Evolutionary conservation across 2,888 invertebrate species (phyloP).

Genomic region (Trichogramma dendrolimi): DNA sequence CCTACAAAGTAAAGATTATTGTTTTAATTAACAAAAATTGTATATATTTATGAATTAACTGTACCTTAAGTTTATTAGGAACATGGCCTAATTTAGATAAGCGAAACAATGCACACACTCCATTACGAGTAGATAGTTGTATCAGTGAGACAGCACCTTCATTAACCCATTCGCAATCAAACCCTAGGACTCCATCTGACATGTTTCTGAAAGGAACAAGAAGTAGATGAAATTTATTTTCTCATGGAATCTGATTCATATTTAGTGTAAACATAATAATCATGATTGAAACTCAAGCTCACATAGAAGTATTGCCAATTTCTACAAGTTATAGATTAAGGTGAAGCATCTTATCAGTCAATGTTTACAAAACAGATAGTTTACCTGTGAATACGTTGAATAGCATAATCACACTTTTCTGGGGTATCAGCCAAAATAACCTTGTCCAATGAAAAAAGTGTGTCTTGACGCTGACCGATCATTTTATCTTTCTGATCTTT

Average conservation of each 20-base stretch:
- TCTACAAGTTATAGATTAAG: not conserved
- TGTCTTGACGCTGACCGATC: conserved; percentile 26
- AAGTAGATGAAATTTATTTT: conserved; percentile 14
- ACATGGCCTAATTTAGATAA: conserved; percentile 59
- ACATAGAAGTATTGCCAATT: not conserved
- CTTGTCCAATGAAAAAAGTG: conserved; percentile 39
- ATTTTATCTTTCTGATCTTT: conserved; percentile 25
- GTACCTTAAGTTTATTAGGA: conserved; percentile 62
- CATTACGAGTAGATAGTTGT: conserved; percentile 68
- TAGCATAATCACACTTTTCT: conserved; percentile 48
- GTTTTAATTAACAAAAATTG: conserved; percentile 1
- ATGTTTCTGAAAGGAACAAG: conserved; percentile 39
- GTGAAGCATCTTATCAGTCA: not conserved
- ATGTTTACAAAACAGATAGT: conserved; percentile 25
- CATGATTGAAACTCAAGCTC: not conserved
- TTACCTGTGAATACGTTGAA: conserved; percentile 49
- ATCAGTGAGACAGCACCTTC: conserved; percentile 67
- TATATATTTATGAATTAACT: conserved; percentile 8
- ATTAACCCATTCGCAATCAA: conserved; percentile 80
- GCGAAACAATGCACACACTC: conserved; percentile 68
- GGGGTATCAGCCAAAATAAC: conserved; percentile 47
- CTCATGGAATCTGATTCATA: not conserved
- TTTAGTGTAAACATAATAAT: not conserved
- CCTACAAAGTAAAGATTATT: conserved; percentile 42
- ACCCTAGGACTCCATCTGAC: conserved; percentile 60